phyloP scores from a whole-genome alignment of 1,140 invertebrate species.

The Orchestia grillus region DNA sequence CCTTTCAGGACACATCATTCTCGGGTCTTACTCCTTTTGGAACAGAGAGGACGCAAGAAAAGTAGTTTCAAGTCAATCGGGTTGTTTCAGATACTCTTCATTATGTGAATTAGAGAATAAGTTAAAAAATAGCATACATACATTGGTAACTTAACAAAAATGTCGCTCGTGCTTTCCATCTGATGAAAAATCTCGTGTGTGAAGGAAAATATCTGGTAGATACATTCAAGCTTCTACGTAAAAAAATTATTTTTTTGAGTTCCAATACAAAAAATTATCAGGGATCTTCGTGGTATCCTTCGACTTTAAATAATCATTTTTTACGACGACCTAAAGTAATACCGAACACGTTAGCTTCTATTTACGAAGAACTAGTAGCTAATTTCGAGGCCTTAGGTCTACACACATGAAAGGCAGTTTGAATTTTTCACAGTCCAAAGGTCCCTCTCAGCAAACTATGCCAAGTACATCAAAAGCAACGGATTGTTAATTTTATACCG shows the following conservation, averaged over 20 bases:
- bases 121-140: too few species aligned
- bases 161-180: not conserved
- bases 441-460: conserved; percentile 30
- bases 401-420: not conserved
- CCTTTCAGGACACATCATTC: not conserved
- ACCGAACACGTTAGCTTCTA: not conserved
- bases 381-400: not conserved
- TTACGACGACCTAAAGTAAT: not conserved
- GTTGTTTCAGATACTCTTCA: not conserved
- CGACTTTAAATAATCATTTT: not conserved
- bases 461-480: not conserved
- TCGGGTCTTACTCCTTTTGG: not conserved
- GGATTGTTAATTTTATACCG: conserved; percentile 21
- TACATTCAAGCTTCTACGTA: not conserved
- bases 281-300: not conserved
- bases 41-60: not conserved
- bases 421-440: not conserved
- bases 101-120: too few species aligned
- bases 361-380: not conserved
- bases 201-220: not conserved
- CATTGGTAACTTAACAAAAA: too few species aligned
- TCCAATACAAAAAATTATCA: not conserved
- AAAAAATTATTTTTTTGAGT: not conserved
- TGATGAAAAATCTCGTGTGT: not conserved
- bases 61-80: not conserved